Base-by-base conservation (phyloP, 1,140 invertebrate species). In the Bombus breviceps region DNA sequence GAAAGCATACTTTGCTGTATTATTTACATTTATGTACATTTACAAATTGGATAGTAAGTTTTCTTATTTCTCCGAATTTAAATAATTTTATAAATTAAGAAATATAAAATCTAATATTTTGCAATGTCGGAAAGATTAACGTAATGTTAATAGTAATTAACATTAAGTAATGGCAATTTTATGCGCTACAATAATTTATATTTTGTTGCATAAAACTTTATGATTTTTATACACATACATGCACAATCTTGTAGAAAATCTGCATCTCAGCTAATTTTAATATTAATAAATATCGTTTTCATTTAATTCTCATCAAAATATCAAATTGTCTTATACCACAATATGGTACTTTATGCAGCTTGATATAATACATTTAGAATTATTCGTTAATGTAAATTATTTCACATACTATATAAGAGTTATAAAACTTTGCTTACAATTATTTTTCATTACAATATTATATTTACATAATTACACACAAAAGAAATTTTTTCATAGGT, bases 381-480 rank as follows among this genome's bases (percentile, higher is more conserved):
- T n/a, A 75, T 71, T 77, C 73, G 15, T 41, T 76, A 86, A 32
- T 22, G 28, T 69, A 59, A 76, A 78, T 80, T 39, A 83, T 64
- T 85, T 89, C 88, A 89, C 88, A 88, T 89, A 41, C 12, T 15
- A 32, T 81, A 74, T 37, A 79, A 83, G 78, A 83, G 85, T 89
- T 80, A 80, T 85, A 83, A 57, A 85, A 73, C 25, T 88, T 81
- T 85, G 32, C 64, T 25, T 68, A 76, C 32, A 39, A 88, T 86
- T 75, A 77, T 75, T 85, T 82, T 77, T 47, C 62, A 81, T 86
- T 87, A 66, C 78, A 88, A 77, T 68, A 53, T 53, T 53, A 32
- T 78, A 87, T 79, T 69, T 76, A 89, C 41, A 79, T 59, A 81
- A 83, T 59, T 79, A 86, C 57, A 73, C 83, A 81, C 43, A 71